Evolutionary conservation across 2,797 vertebrate species (phyloP).

Genomic region (Typhlichthys eigenmanni): DNA sequence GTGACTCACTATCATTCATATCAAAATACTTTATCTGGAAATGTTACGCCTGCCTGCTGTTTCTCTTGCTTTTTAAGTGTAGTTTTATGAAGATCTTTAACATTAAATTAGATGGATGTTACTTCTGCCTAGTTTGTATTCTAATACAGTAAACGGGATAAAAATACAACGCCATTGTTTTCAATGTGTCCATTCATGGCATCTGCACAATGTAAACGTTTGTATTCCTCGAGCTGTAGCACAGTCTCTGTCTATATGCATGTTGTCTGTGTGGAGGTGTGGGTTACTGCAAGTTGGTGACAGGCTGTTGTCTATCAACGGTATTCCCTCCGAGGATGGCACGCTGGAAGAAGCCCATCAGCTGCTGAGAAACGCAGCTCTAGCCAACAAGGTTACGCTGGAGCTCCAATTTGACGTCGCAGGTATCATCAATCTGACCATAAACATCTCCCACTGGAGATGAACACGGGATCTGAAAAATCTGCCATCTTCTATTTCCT

Average conservation of each 20-base stretch:
- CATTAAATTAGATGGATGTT: background rate
- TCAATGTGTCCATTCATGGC: background rate
- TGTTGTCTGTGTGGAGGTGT: slow-evolving; percentile 76
- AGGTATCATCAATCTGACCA: slow-evolving; percentile 67
- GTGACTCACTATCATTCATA: slow-evolving; percentile 15
- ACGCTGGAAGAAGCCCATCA: slow-evolving; percentile 97
- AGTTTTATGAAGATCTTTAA: too few species aligned
- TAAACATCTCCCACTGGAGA: too few species aligned
- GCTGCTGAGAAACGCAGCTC: slow-evolving; percentile 90
- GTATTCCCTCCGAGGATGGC: slow-evolving; percentile 91
- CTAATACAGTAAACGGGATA: too few species aligned
- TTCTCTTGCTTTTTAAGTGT: too few species aligned
- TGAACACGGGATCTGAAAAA: background rate
- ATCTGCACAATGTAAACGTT: background rate
- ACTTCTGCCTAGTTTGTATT: background rate
- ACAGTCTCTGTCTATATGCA: background rate
- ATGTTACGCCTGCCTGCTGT: background rate
- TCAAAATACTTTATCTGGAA: slow-evolving; percentile 8
- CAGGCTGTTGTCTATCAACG: slow-evolving; percentile 90
- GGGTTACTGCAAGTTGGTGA: slow-evolving; percentile 95
- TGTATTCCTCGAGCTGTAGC: too few species aligned
- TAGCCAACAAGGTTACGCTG: slow-evolving; percentile 90
- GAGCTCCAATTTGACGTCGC: slow-evolving; percentile 96
- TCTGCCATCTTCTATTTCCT: background rate
- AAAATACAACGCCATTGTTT: background rate